These are phyloP conservation scores for Rhabdornis inornatus DNA, from an alignment of 2,113 vertebrate species.

Conservation along the genomic window DNA sequence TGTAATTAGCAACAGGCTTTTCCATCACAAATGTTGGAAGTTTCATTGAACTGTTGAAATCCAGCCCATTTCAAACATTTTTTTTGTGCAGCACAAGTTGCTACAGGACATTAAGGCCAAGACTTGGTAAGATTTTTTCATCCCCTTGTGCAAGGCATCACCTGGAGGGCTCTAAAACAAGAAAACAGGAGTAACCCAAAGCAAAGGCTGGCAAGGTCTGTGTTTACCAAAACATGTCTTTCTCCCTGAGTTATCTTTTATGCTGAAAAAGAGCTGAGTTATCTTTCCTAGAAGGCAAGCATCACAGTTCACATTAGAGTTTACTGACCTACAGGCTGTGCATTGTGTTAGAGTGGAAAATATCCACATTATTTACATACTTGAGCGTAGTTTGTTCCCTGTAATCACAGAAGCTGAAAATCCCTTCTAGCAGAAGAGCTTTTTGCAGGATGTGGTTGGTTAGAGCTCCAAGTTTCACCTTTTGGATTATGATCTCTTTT, in stretches of 20 bases:
- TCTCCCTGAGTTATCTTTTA: neutral
- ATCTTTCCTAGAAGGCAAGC: neutral
- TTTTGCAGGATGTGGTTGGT: neutral
- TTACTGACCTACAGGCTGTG: neutral
- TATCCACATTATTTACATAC: neutral
- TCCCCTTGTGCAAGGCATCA: neutral
- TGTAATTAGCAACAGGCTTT: neutral
- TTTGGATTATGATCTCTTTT: neutral
- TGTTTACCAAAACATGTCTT: fast-evolving
- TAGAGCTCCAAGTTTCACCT: neutral
- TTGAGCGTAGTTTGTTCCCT: neutral
- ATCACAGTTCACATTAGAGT: neutral
- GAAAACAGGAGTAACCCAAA: neutral
- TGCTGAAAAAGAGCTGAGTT: neutral
- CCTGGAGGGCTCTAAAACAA: neutral
- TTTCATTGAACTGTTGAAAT: neutral
- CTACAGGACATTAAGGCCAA: neutral
- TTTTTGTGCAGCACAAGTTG: neutral
- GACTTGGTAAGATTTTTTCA: neutral
- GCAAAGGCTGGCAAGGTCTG: neutral
- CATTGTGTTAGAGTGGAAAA: neutral
- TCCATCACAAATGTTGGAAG: neutral
- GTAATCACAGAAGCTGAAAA: neutral
- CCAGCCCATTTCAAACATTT: neutral
- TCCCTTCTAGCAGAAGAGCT: neutral